phyloP scores from a whole-genome alignment of 2,888 invertebrate species.

The Synanthedon vespiformis region DNA sequence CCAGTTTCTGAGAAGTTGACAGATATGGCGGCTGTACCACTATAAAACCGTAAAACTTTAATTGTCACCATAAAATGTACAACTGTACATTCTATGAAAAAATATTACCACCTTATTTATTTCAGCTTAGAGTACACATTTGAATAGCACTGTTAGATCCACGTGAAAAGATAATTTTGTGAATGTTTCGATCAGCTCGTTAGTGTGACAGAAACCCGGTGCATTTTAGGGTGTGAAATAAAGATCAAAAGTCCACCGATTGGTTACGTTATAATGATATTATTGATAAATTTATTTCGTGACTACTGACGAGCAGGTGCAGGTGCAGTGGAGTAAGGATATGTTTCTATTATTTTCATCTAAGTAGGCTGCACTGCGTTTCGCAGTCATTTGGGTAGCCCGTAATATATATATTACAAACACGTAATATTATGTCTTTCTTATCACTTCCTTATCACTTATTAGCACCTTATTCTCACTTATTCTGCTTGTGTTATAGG shows the following conservation, averaged over 20 bases:
- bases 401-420: too few relatives aligned
- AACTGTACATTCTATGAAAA: conserved; percentile 3
- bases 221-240: conserved; percentile 24
- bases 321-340: too few relatives aligned
- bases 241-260: conserved; percentile 14
- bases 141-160: conserved; percentile 1
- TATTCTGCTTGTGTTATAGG: too few relatives aligned
- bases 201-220: conserved; percentile 32
- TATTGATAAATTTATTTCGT: too few relatives aligned
- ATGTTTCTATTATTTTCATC: too few relatives aligned
- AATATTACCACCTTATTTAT: not conserved
- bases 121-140: conserved; percentile 4
- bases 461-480: too few relatives aligned
- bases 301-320: too few relatives aligned
- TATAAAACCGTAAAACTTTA: conserved; percentile 60
- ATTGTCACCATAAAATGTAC: conserved; percentile 46
- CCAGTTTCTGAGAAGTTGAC: conserved; percentile 60
- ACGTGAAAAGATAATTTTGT: conserved; percentile 3
- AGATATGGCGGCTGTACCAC: conserved; percentile 31
- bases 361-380: too few relatives aligned
- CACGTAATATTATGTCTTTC: too few relatives aligned
- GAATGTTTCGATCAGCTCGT: conserved; percentile 25
- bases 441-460: too few relatives aligned
- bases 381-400: too few relatives aligned
- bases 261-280: too few relatives aligned